Evolutionary conservation across 2,888 invertebrate genomes (phyloP).

Genomic region (Cacoxenus indagator): DNA sequence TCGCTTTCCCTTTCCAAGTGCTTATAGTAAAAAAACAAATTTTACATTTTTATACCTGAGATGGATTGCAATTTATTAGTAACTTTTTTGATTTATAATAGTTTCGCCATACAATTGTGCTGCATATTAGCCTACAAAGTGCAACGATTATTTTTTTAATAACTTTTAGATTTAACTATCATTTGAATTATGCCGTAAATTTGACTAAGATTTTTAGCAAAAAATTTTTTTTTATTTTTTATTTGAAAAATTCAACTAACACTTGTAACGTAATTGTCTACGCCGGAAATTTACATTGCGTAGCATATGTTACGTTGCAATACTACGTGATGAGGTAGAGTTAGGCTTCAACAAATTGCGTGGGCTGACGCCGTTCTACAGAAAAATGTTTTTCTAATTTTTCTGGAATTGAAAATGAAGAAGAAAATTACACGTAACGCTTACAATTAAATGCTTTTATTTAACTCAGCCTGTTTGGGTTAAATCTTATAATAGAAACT

Average conservation of each 20-base stretch:
- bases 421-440: constrained; percentile 36
- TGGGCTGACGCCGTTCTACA: neutral
- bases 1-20: too few species aligned
- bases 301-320: neutral
- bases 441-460: too few species aligned
- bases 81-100: neutral
- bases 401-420: too few species aligned
- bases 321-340: constrained; percentile 66
- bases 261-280: neutral
- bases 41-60: neutral
- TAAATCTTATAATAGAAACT: neutral
- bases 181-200: neutral
- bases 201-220: neutral
- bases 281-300: neutral
- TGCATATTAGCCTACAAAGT: neutral
- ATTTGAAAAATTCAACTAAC: neutral
- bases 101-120: neutral
- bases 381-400: too few species aligned
- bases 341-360: constrained; percentile 60
- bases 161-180: neutral
- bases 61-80: constrained; percentile 1
- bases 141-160: neutral
- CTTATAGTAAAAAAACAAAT: neutral
- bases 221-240: neutral
- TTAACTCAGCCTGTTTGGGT: neutral